Percentiles rank a stretch among this genome's conserved stretches.
Conservation (phyloP, 2,888 invertebrate genomes). For the Peribatodes rhomboidaria region DNA sequence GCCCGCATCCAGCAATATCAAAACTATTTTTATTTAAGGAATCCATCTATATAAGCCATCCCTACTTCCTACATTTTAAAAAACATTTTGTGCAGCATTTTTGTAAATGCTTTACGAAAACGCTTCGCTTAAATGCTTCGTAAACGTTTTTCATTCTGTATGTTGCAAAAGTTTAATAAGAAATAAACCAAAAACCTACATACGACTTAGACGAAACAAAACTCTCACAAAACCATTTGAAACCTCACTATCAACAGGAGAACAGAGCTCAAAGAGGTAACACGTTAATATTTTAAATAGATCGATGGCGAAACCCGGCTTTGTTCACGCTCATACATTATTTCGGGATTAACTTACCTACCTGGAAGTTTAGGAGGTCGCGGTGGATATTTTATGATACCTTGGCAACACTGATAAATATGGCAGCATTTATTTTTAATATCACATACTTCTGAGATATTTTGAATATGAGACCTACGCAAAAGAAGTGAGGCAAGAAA, state of each 20-base stretch:
- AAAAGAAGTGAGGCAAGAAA: background rate
- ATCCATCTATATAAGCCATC: no score
- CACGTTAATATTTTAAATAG: constrained; percentile 45
- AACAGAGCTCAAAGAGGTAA: constrained; percentile 19
- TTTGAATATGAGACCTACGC: background rate
- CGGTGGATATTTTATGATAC: constrained; percentile 27
- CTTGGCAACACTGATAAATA: constrained; percentile 21
- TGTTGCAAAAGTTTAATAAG: no score
- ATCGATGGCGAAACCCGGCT: constrained; percentile 40
- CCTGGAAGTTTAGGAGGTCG: constrained; percentile 30
- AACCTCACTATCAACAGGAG: constrained; percentile 4
- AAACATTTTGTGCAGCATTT: no score
- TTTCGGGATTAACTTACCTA: constrained; percentile 39
- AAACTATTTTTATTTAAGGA: no score
- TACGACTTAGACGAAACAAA: background rate
- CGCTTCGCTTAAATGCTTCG: no score
- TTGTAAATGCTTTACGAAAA: no score
- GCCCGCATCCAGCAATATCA: no score
- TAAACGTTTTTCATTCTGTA: no score
- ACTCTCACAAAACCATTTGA: constrained; percentile 14
- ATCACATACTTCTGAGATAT: no score
- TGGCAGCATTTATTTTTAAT: constrained; percentile 9
- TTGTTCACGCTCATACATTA: constrained; percentile 45
- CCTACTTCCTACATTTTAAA: no score
- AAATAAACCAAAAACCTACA: no score